Conservation (phyloP, 2,888 invertebrate species). For the Auanema freiburgensis region DNA sequence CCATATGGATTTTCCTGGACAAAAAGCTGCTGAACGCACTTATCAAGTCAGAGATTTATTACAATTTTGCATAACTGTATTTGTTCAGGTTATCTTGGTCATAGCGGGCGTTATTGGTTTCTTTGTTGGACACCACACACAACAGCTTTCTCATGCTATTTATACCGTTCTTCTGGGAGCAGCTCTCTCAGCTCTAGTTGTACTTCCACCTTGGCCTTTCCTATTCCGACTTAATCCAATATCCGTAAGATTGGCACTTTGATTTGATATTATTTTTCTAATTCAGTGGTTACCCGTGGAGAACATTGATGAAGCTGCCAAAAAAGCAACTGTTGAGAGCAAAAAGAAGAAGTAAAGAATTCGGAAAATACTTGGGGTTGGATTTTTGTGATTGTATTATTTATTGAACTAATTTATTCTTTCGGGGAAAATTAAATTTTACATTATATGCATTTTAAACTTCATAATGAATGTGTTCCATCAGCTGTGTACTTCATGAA, state of each 20-base stretch:
- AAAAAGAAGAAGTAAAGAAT: slow-evolving; percentile 30
- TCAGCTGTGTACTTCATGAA: too few relatives aligned
- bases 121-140: slow-evolving; percentile 51
- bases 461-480: too few relatives aligned
- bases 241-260: slow-evolving; percentile 23
- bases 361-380: neutral
- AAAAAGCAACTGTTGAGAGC: slow-evolving; percentile 18
- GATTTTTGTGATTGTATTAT: too few relatives aligned
- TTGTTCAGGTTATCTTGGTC: slow-evolving; percentile 50
- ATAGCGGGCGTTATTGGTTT: slow-evolving; percentile 58
- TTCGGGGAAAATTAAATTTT: too few relatives aligned
- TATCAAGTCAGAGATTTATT: slow-evolving; percentile 47
- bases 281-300: slow-evolving; percentile 28
- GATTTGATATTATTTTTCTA: neutral
- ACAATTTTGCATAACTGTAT: slow-evolving; percentile 6
- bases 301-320: neutral
- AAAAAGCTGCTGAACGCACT: slow-evolving; percentile 55
- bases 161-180: slow-evolving; percentile 48
- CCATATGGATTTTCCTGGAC: slow-evolving; percentile 58
- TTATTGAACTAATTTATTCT: too few relatives aligned
- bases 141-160: slow-evolving; percentile 48
- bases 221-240: slow-evolving; percentile 55
- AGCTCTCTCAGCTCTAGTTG: slow-evolving; percentile 49
- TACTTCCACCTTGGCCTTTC: slow-evolving; percentile 61
- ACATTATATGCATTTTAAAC: too few relatives aligned